Percentiles rank a stretch among this genome's conserved stretches.
Conservation (phyloP, 2,113 vertebrate genomes). For the Noturus placidus region DNA sequence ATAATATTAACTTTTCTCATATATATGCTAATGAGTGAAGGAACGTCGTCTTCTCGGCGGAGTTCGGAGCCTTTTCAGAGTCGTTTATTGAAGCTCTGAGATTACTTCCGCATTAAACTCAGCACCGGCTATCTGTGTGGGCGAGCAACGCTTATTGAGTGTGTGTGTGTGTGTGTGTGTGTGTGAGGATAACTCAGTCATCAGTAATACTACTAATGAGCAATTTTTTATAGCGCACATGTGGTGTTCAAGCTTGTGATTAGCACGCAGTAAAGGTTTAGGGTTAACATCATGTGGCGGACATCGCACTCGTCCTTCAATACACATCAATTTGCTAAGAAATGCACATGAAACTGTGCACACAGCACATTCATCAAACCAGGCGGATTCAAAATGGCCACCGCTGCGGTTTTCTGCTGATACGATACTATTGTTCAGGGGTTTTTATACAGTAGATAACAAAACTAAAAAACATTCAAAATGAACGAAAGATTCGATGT, state of each 20-base stretch:
- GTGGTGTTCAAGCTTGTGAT: neutral
- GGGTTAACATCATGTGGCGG: neutral
- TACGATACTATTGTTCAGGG: neutral
- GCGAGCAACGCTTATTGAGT: neutral
- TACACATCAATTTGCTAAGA: neutral
- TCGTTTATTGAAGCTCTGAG: constrained; percentile 59
- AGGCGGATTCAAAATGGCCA: neutral
- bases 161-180: constrained; percentile 14
- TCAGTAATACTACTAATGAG: neutral
- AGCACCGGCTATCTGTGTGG: constrained; percentile 41
- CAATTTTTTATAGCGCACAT: neutral
- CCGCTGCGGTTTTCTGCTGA: neutral
- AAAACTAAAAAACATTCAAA: neutral
- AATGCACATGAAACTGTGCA: neutral
- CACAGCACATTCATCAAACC: neutral
- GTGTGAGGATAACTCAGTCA: constrained; percentile 21
- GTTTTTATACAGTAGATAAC: neutral
- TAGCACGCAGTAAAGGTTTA: neutral
- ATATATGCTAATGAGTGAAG: constrained; percentile 77
- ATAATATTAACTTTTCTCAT: constrained; percentile 72
- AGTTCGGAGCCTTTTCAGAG: constrained; percentile 60
- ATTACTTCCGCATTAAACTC: constrained; percentile 52
- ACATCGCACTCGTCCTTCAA: neutral
- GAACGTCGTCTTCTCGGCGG: constrained; percentile 49
- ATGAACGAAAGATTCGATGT: too few species aligned